Percentiles rank a stretch among this genome's conserved stretches.
phyloP scores from a whole-genome alignment of 2,888 invertebrate species.

The Antheraea yamamai region DNA sequence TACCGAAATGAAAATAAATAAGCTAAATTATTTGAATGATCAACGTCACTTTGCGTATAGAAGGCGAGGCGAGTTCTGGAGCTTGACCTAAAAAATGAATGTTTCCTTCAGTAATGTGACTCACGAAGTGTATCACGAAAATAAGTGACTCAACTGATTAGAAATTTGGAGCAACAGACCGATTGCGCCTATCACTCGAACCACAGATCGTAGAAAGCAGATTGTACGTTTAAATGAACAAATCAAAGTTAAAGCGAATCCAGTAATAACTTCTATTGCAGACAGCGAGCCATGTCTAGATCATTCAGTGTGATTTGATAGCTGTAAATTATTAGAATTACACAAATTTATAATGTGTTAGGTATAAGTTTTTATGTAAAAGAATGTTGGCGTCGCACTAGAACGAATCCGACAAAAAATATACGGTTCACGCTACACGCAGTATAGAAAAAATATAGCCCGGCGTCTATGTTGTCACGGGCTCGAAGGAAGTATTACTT shows the following conservation, averaged over 20 bases:
- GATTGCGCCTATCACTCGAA: neutral
- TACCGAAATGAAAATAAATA: neutral
- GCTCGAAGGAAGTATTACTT: too few relatives aligned
- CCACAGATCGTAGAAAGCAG: neutral
- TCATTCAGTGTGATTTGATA: too few relatives aligned
- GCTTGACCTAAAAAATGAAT: conserved; percentile 9
- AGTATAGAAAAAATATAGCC: too few relatives aligned
- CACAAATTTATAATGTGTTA: too few relatives aligned
- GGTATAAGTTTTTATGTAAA: too few relatives aligned
- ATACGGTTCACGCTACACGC: too few relatives aligned
- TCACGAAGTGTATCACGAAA: neutral
- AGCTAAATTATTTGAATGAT: neutral
- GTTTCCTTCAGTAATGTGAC: neutral
- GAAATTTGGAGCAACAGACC: conserved; percentile 7
- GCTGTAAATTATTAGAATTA: too few relatives aligned
- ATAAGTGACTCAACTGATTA: conserved; percentile 1
- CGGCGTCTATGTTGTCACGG: neutral
- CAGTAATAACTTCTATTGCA: neutral
- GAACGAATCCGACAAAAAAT: too few relatives aligned
- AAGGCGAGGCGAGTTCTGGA: neutral
- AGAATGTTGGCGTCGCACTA: too few relatives aligned
- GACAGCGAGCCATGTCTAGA: too few relatives aligned
- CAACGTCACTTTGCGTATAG: neutral
- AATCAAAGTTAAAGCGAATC: neutral
- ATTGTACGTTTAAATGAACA: neutral